Evolutionary conservation across 2,113 vertebrate species (phyloP), one percentile per base, ranked within the genome.

Genomic region (Ranitomeya imitator): DNA sequence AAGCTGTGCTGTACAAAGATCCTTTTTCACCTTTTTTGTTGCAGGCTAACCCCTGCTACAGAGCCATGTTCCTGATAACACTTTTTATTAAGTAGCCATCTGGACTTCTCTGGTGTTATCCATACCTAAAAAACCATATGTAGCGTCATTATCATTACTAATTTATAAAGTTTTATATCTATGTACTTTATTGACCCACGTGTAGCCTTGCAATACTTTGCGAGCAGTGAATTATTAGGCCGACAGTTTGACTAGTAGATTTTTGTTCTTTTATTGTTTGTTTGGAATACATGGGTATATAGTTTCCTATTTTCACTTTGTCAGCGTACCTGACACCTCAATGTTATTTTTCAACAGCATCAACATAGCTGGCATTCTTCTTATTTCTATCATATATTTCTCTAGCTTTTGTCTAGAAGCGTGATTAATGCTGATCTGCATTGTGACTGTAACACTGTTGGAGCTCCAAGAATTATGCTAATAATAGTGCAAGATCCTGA

Each of bases 381-480:
- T 89, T 61, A 55, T 91, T 92, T 91, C 89, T 91, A 85, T 88
- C 86, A 90, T 90, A 91, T 90, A 91, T 93, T 91, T 91, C 83
- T 93, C 86, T 82, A 89, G 86, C 89, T 78, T 91, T 92, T 91
- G 85, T 90, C 92, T 92, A 89, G 93, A 91, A 90, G 61, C 90
- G 87, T 89, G 87, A 92, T 92, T 91, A 91, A 93, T 92, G 86
- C 90, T 92, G 85, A 89, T 93, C 84, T 2, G 2, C 85, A 87
- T 91, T 92, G 86, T 92, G 85, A 91, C 90, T 90, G 90, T 90
- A 91, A 91, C 85, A 89, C 89, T 90, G 90, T 89, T 91, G 91
- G 91, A 93, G 89, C 92, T 88, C 86, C 90, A 91, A 81, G 0
- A 90, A 92, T 93, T 92, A 92, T 74, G 3, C 87, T 91, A 93